Base-by-base conservation (phyloP, 2,797 vertebrate genomes). In the Neostethus bicornis region DNA sequence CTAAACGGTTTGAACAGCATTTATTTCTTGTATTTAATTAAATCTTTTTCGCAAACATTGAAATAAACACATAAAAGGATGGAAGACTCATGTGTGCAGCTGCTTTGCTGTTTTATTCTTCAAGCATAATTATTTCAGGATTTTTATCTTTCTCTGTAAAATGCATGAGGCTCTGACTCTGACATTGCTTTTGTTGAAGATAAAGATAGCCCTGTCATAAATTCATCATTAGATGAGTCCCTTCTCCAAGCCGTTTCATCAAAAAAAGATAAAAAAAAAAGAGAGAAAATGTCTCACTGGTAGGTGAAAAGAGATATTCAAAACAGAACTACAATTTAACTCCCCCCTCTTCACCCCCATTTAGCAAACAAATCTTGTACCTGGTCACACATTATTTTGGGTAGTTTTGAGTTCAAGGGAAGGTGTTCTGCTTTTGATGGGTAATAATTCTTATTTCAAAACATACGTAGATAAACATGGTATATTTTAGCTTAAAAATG, bases 141-240 rank as follows among this genome's bases (percentile, higher is more conserved):
- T 37, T 73, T 67, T 13, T 42, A 24, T 72, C 58, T 62, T 61
- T 71, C 39, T 60, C 49, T 49, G 24, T 41, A 44, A 17, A 34
- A 26, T 59, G 51, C 10, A 37, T 55, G 42, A 41, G 29, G 62
- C 16, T 52, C 48, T 46, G 9, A 56, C 61, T 79, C 17, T 31
- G 58, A 16, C 43, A 24, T 47, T 56, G 56, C 26, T 51, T 68
- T 38, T 61, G 31, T 32, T 43, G 51, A 24, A 41, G 54, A 66
- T 69, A 45, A 52, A 68, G 79, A 80, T 65, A 84, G 31, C 20
- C 3, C 32, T 13, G 69, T 61, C 66, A 47, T 38, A 46, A 42
- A 63, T 70, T 39, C 57, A 29, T 68, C 26, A 29, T 68, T 31
- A 52, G 60, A 77, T 66, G 54, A 72, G 60, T 56, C 56, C 72